Conservation (phyloP, 1,140 invertebrate genomes). For the Achroia grisella region DNA sequence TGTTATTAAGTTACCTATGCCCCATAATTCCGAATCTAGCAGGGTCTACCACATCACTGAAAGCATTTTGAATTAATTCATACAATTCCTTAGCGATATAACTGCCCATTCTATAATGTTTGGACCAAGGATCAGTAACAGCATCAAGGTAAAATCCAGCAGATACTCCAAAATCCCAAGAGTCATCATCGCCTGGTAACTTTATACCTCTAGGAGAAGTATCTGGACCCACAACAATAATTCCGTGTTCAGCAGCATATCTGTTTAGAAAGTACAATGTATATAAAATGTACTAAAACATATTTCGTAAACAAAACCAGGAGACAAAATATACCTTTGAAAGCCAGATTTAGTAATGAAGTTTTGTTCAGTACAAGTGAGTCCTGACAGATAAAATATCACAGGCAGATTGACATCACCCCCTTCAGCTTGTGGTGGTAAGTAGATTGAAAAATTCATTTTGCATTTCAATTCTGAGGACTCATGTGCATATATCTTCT, state of each 20-base stretch:
- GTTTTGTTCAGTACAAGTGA: slow-evolving; percentile 97
- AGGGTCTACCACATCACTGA: slow-evolving; percentile 63
- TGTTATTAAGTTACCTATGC: slow-evolving; percentile 86
- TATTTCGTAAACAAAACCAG: no score
- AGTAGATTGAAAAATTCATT: slow-evolving; percentile 95
- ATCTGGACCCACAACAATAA: slow-evolving; percentile 94
- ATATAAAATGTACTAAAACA: no score
- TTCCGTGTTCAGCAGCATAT: slow-evolving; percentile 84
- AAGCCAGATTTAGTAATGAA: slow-evolving; percentile 96
- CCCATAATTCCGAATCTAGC: slow-evolving; percentile 87
- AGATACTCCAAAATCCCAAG: slow-evolving; percentile 95
- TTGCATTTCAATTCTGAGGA: slow-evolving; percentile 87
- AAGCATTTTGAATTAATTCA: slow-evolving; percentile 78
- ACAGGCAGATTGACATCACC: slow-evolving; percentile 83
- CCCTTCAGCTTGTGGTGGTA: slow-evolving; percentile 85
- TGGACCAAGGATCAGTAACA: slow-evolving; percentile 91
- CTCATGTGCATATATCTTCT: slow-evolving; percentile 90
- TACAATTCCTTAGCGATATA: slow-evolving; percentile 95
- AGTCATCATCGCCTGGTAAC: slow-evolving; percentile 91
- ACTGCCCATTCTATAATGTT: slow-evolving; percentile 96
- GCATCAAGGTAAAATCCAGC: slow-evolving; percentile 98
- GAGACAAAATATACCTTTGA: slow-evolving; percentile 78
- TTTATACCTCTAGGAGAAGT: slow-evolving; percentile 95
- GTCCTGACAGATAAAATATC: slow-evolving; percentile 94
- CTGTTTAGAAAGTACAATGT: no score